Conservation (phyloP, 2,797 vertebrate species). For the Galagoides demidoff region DNA sequence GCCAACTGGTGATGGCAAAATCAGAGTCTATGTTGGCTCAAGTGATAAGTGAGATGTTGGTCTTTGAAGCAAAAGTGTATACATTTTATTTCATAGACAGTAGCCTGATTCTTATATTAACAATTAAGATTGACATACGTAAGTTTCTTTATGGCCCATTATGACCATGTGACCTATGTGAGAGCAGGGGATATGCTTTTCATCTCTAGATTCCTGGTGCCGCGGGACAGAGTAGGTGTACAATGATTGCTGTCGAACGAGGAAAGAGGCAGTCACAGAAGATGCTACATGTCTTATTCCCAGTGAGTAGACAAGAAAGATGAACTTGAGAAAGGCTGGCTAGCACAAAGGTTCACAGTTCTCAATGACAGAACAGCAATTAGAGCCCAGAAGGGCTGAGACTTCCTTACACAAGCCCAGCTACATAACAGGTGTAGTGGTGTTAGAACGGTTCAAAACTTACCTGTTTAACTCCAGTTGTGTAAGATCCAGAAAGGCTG, state of each 20-base stretch:
- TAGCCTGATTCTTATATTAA: neutral
- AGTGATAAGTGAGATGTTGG: neutral
- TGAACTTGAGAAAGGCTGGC: neutral
- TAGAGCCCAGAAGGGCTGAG: neutral
- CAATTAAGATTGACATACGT: neutral
- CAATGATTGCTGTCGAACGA: neutral
- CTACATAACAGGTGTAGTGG: neutral
- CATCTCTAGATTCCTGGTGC: neutral
- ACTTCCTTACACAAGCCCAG: neutral
- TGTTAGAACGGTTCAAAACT: neutral
- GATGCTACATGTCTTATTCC: neutral
- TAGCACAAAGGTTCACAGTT: neutral
- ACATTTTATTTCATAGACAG: neutral
- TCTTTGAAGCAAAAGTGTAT: neutral
- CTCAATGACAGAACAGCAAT: neutral
- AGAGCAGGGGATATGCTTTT: neutral
- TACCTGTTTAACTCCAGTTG: constrained; percentile 95
- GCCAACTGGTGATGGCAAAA: neutral
- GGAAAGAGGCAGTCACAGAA: neutral
- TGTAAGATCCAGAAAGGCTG: constrained; percentile 93
- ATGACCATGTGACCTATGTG: neutral
- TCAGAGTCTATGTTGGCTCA: neutral
- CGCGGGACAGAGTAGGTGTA: neutral
- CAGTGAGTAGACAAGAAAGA: neutral
- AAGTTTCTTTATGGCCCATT: neutral